Evolutionary conservation across 2,797 vertebrate species (phyloP).

Genomic region (Sebastes hopkinsi): DNA sequence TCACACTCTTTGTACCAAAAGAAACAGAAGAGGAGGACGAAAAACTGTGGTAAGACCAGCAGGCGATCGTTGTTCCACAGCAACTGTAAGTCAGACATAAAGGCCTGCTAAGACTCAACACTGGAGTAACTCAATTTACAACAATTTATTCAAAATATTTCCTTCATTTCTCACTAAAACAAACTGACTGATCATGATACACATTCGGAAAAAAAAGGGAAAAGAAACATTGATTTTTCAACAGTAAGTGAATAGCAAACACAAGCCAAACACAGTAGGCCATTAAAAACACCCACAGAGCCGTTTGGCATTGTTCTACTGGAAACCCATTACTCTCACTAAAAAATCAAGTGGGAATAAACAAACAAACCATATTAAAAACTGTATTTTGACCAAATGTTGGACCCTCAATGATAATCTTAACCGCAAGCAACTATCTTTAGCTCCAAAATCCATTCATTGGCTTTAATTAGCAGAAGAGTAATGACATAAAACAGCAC

Average conservation of each 20-base stretch:
- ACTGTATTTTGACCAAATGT: constrained; percentile 27
- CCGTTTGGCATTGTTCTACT: constrained; percentile 58
- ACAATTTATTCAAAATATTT: background rate
- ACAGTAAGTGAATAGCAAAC: constrained; percentile 45
- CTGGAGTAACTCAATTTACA: background rate
- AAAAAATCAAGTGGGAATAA: constrained; percentile 46
- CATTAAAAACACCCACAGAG: constrained; percentile 67
- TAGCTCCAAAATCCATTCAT: background rate
- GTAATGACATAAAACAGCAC: background rate
- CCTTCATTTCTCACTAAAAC: constrained; percentile 10
- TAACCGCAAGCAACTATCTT: background rate
- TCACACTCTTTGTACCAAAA: background rate
- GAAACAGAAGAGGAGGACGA: background rate
- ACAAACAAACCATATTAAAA: constrained; percentile 51
- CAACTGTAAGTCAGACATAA: background rate
- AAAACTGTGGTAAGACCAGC: background rate
- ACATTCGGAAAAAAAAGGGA: constrained; percentile 8
- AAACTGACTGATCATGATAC: constrained; percentile 16
- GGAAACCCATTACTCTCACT: constrained; percentile 47
- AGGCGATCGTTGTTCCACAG: background rate
- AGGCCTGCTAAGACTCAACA: background rate
- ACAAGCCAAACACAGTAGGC: constrained; percentile 52
- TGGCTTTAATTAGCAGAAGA: background rate
- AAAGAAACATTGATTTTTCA: constrained; percentile 52
- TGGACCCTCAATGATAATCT: constrained; percentile 14